Conservation (phyloP, 2,888 invertebrate species). For the Papilio protenor region DNA sequence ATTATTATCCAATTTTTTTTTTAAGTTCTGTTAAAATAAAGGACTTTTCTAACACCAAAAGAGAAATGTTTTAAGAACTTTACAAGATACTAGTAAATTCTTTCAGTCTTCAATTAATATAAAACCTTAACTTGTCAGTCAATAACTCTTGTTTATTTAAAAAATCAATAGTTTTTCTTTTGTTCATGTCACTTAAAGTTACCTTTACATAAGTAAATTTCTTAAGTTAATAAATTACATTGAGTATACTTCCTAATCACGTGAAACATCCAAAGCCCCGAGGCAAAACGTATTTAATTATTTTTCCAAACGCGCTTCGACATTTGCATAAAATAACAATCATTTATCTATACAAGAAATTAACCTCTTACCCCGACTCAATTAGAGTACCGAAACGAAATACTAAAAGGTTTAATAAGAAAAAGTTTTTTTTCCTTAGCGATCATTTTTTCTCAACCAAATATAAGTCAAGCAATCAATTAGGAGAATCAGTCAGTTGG, state of each 20-base stretch:
- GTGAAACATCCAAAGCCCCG: conserved; percentile 71
- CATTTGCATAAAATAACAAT: conserved; percentile 83
- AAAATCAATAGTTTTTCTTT: conserved; percentile 16
- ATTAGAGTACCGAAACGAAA: conserved; percentile 74
- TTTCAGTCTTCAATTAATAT: neutral
- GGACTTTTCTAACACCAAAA: neutral
- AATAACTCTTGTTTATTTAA: conserved; percentile 33
- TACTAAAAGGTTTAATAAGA: conserved; percentile 81
- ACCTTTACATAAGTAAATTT: conserved; percentile 51
- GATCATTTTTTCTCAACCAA: conserved; percentile 56
- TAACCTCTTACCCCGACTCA: conserved; percentile 79
- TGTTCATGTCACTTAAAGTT: conserved; percentile 5
- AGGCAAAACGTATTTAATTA: conserved; percentile 80
- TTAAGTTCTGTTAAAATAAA: neutral
- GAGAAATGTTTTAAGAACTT: neutral
- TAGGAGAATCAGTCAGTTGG: conserved; percentile 67
- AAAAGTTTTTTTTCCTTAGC: conserved; percentile 46
- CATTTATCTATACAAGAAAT: conserved; percentile 78
- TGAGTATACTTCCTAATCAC: conserved; percentile 70
- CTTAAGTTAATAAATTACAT: conserved; percentile 55
- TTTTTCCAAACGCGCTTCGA: conserved; percentile 66
- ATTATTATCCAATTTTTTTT: no score
- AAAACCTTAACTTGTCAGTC: neutral
- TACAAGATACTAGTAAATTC: neutral
- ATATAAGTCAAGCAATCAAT: conserved; percentile 77